These are phyloP conservation scores for Cheilosia urbana DNA, from an alignment of 2,888 invertebrate species.

Conservation along the genomic window DNA sequence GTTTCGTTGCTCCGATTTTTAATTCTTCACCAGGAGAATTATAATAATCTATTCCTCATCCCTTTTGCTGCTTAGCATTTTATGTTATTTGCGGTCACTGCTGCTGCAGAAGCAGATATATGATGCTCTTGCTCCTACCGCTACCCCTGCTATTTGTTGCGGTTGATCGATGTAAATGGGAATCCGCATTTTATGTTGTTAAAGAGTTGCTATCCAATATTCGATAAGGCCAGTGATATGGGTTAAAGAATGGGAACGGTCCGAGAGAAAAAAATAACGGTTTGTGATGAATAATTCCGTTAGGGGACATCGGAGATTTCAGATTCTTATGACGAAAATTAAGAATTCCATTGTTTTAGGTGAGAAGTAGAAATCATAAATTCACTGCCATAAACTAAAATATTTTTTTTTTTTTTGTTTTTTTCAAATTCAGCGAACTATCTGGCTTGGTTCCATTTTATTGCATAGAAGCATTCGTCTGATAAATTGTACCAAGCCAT, in stretches of 20 bases:
- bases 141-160: conserved; percentile 20
- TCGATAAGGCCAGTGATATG: conserved; percentile 46
- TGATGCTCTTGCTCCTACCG: conserved; percentile 9
- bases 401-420: background rate
- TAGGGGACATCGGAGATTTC: conserved; percentile 22
- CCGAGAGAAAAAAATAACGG: background rate
- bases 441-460: too few relatives aligned
- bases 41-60: conserved; percentile 71
- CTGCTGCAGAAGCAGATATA: conserved; percentile 1
- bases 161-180: conserved; percentile 64
- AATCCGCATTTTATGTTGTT: conserved; percentile 51
- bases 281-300: conserved; percentile 53
- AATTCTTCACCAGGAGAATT: conserved; percentile 64
- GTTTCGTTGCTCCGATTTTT: conserved; percentile 60
- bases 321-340: conserved; percentile 56
- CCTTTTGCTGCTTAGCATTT: conserved; percentile 64
- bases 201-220: conserved; percentile 46
- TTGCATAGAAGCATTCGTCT: too few relatives aligned
- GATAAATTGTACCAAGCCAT: too few relatives aligned
- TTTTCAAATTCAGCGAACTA: too few relatives aligned
- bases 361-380: conserved; percentile 55
- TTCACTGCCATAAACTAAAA: conserved; percentile 41
- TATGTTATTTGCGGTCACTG: conserved; percentile 31
- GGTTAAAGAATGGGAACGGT: conserved; percentile 58
- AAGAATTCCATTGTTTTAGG: conserved; percentile 65